Evolutionary conservation across 2,888 invertebrate species (phyloP), one percentile per base, ranked within the genome.

Genomic region (Tinea semifulvella): DNA sequence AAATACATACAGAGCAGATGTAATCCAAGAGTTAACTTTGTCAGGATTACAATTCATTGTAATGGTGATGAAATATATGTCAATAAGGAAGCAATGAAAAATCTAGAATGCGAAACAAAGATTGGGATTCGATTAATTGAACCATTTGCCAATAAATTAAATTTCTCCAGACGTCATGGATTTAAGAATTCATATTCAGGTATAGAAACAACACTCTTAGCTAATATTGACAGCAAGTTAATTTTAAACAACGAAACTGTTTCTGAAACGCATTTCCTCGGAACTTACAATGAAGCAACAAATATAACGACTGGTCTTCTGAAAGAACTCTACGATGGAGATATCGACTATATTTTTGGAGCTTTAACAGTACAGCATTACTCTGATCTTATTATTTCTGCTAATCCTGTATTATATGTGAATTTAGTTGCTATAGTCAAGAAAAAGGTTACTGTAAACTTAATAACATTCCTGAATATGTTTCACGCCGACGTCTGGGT

Each of bases 371-470:
- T 38, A 8, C 38, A 19, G 44, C 14, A 11, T 2, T 17, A 38
- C n/a, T 11, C 19, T 3, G 5, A 11, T 10, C 16, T 10, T 19
- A 35, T 38, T 18, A 6, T 20, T 10, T 11, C 35, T 2, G 16
- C 11, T 25, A 36, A 25, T 17, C 44, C 44, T 38, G 6, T 35
- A 14, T 10, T 26, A 10, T 44, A 25, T 26, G 26, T 8, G 7
- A 38, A 36, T 25, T 13, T 44, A 11, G 13, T 38, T 17, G 38
- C 26, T 25, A 22, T 44, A 8, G 44, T 44, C 2, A 44, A 38
- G 11, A 44, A 25, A 18, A 14, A 20, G 38, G 5, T 38, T 8
- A 38, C 18, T n/a, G 31, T 38, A 6, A 38, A 38, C 16, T 14
- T 44, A 18, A 14, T 26, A 17, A 35, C 14, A 10, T 19, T 44